These are phyloP conservation scores for Emmelina monodactyla DNA, from an alignment of 2,888 invertebrate genomes.

Conservation along the genomic window DNA sequence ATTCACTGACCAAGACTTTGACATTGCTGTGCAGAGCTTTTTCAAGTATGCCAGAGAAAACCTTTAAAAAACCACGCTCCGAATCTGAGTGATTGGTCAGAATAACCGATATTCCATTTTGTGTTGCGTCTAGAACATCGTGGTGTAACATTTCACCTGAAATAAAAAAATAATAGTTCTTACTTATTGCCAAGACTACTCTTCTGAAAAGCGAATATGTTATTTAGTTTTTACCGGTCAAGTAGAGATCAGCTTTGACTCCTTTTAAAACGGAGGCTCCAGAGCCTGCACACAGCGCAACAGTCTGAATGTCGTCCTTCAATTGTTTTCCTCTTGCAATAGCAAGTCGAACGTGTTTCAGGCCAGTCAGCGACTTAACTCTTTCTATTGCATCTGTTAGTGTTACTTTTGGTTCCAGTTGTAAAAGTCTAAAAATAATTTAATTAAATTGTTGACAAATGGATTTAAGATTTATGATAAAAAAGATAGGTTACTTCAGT, in stretches of 20 bases:
- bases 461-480: too few relatives aligned
- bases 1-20: constrained; percentile 72
- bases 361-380: constrained; percentile 74
- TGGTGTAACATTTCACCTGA: constrained; percentile 93
- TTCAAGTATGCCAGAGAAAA: constrained; percentile 54
- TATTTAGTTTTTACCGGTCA: constrained; percentile 68
- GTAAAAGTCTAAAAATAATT: constrained; percentile 29
- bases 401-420: constrained; percentile 28
- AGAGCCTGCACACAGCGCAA: constrained; percentile 92
- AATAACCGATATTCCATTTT: constrained; percentile 80
- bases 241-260: constrained; percentile 77
- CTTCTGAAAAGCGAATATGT: not conserved
- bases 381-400: constrained; percentile 69
- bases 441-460: too few relatives aligned
- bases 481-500: too few relatives aligned
- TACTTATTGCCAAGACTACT: not conserved
- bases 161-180: too few relatives aligned
- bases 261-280: constrained; percentile 80
- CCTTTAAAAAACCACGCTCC: constrained; percentile 83
- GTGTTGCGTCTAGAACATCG: constrained; percentile 86
- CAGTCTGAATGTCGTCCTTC: constrained; percentile 58
- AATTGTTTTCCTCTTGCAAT: constrained; percentile 52
- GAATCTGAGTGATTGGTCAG: constrained; percentile 94
- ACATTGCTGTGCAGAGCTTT: constrained; percentile 54
- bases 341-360: constrained; percentile 78